Percentiles rank a stretch among this genome's conserved stretches.
Evolutionary conservation across 2,797 vertebrate genomes (phyloP).

Genomic region (Cryptoprocta ferox): DNA sequence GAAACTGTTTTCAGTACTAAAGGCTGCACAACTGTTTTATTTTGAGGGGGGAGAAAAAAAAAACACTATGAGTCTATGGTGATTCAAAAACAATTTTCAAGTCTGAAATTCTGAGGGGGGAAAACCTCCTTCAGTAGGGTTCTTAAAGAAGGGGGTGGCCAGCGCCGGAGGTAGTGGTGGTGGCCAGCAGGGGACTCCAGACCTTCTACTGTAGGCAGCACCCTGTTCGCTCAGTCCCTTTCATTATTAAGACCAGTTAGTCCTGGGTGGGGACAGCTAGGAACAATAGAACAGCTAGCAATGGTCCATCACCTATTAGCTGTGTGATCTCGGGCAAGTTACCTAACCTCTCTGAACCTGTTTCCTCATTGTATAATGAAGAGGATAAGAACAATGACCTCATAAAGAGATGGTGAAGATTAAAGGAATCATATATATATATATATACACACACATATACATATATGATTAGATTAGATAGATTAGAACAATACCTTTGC

Average conservation of each 20-base stretch:
- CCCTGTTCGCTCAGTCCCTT: neutral
- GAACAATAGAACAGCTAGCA: neutral
- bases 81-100: slow-evolving; percentile 52
- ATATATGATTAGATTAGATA: too few species aligned
- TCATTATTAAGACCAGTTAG: neutral
- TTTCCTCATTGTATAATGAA: neutral
- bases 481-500: neutral
- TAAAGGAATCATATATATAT: neutral
- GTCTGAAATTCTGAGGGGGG: neutral
- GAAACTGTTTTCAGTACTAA: slow-evolving; percentile 38
- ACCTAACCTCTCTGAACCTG: neutral
- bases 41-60: neutral
- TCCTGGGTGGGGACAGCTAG: neutral
- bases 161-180: too few species aligned
- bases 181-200: too few species aligned
- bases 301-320: neutral
- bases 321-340: neutral
- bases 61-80: neutral
- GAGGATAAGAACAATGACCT: neutral
- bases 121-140: neutral
- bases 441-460: too few species aligned
- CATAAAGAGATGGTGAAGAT: neutral
- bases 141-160: neutral
- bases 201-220: neutral
- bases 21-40: neutral